These are phyloP conservation scores for Leptosomus discolor DNA, from an alignment of 2,113 vertebrate species.

Conservation along the genomic window DNA sequence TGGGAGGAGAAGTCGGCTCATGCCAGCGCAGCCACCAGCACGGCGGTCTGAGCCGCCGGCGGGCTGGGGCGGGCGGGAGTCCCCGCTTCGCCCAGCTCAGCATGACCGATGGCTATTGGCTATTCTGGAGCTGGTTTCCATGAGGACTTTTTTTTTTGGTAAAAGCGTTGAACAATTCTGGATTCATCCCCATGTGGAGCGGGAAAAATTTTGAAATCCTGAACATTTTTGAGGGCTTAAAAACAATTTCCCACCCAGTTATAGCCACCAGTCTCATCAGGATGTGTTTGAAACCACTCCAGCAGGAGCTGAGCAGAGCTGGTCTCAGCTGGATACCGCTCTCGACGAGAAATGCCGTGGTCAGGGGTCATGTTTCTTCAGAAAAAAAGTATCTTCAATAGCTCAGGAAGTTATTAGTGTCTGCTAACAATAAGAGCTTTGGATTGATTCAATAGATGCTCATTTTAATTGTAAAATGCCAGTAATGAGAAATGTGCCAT, in stretches of 20 bases:
- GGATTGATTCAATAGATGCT: constrained; percentile 67
- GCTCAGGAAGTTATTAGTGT: constrained; percentile 68
- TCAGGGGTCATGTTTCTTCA: constrained; percentile 62
- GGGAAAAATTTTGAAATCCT: constrained; percentile 68
- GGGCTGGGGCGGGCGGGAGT: neutral
- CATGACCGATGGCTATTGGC: neutral
- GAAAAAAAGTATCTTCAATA: constrained; percentile 62
- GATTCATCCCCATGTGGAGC: constrained; percentile 48
- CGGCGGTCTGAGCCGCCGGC: neutral
- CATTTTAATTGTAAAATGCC: constrained; percentile 64
- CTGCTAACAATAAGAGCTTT: constrained; percentile 66
- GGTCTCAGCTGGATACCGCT: constrained; percentile 62
- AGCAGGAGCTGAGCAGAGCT: constrained; percentile 67
- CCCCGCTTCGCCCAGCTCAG: neutral
- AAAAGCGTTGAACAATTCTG: constrained; percentile 56
- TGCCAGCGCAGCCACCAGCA: neutral
- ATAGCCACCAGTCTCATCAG: constrained; percentile 60
- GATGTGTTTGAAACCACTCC: constrained; percentile 59
- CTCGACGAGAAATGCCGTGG: constrained; percentile 52
- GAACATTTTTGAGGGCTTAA: constrained; percentile 62
- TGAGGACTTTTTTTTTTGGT: neutral
- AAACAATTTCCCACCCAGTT: constrained; percentile 66
- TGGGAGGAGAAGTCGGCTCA: neutral
- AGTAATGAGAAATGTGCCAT: constrained; percentile 66
- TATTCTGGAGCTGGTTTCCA: constrained; percentile 44